Evolutionary conservation across 2,113 vertebrate species (phyloP).

Genomic region (Lepus americanus): DNA sequence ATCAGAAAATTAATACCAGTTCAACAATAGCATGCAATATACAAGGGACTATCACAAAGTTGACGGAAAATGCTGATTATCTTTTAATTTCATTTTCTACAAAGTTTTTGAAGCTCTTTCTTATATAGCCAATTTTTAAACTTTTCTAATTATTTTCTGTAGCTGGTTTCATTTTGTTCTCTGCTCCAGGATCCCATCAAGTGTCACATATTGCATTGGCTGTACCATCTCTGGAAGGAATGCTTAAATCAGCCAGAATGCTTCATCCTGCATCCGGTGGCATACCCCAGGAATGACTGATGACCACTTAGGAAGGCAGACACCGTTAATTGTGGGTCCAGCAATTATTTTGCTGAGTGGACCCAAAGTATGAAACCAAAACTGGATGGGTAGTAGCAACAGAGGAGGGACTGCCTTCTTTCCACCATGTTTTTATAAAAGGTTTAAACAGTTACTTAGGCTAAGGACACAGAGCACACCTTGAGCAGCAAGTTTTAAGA

Average conservation of each 20-base stretch:
- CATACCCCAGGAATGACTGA: neutral
- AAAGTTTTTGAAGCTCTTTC: too few species aligned
- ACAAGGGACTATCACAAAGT: too few species aligned
- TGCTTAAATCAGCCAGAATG: neutral
- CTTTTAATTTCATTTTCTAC: too few species aligned
- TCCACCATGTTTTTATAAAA: neutral
- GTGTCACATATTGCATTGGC: neutral
- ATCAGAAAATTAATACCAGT: conserved; percentile 45
- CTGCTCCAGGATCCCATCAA: neutral
- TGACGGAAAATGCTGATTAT: too few species aligned
- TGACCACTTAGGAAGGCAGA: neutral
- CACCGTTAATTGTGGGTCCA: neutral
- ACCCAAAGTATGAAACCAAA: neutral
- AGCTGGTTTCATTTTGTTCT: conserved; percentile 48
- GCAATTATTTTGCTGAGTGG: neutral
- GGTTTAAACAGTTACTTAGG: neutral
- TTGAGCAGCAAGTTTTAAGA: neutral
- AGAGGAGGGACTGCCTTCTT: neutral
- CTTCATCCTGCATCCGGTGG: neutral
- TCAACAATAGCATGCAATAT: neutral
- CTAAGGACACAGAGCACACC: neutral
- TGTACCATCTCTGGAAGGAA: neutral
- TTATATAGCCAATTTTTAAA: neutral
- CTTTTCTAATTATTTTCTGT: neutral
- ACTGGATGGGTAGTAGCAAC: neutral